Percentiles rank a stretch among this genome's conserved stretches.
phyloP scores from a whole-genome alignment of 2,888 invertebrate genomes.

The Eupithecia insigniata region DNA sequence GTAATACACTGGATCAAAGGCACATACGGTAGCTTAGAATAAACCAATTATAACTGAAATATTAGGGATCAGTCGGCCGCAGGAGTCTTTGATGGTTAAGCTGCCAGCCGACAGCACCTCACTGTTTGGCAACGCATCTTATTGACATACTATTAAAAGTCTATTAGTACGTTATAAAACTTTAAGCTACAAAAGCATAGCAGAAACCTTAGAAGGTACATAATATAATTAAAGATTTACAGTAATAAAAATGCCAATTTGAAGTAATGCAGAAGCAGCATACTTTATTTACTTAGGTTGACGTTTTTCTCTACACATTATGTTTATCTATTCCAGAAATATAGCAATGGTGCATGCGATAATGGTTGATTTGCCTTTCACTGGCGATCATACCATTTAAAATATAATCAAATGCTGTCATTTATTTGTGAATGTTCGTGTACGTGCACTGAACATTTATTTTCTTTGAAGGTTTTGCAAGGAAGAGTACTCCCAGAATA shows the following conservation, averaged over 20 bases:
- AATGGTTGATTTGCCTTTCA: background rate
- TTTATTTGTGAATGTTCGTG: too few relatives aligned
- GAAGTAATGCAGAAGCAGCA: background rate
- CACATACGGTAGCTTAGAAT: conserved; percentile 83
- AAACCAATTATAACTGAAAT: conserved; percentile 85
- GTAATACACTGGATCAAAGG: conserved; percentile 83
- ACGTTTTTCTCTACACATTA: too few relatives aligned
- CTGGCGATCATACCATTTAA: too few relatives aligned
- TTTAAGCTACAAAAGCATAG: too few relatives aligned
- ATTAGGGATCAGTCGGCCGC: conserved; percentile 80
- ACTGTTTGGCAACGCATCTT: background rate
- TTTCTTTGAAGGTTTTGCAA: too few relatives aligned
- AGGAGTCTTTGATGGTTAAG: conserved; percentile 77
- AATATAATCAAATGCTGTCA: too few relatives aligned
- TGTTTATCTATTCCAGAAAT: background rate
- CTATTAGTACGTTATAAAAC: too few relatives aligned
- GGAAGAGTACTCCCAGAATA: background rate
- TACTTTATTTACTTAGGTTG: background rate
- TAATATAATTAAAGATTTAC: background rate
- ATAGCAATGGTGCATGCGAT: background rate
- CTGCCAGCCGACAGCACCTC: background rate
- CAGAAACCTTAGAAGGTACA: background rate
- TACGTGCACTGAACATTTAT: too few relatives aligned
- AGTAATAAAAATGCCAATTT: background rate
- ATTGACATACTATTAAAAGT: background rate